Conservation (phyloP, 2,797 vertebrate species). For the Lutjanus campechanus region DNA sequence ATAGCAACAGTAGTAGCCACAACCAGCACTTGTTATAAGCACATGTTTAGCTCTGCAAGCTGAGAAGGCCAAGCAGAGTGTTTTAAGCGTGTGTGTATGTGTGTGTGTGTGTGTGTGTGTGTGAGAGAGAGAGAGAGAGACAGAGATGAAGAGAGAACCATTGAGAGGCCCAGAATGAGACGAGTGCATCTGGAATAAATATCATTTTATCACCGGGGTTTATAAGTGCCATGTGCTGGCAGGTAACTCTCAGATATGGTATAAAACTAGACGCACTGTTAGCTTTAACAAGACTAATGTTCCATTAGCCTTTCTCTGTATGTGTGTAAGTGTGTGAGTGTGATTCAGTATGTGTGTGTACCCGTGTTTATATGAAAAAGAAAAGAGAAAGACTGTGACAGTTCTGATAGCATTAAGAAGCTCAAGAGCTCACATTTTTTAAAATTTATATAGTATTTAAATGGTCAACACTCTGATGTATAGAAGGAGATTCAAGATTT, state of each 20-base stretch:
- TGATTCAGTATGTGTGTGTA: background rate
- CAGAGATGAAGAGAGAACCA: slow-evolving; percentile 48
- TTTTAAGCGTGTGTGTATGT: slow-evolving; percentile 39
- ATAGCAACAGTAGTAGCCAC: slow-evolving; percentile 61
- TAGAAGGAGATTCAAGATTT: too few relatives aligned
- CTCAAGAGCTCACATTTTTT: too few relatives aligned
- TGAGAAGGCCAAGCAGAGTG: slow-evolving; percentile 35
- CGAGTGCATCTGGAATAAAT: slow-evolving; percentile 80
- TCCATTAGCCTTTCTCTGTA: slow-evolving; percentile 65
- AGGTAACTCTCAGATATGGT: slow-evolving; percentile 76
- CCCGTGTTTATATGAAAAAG: too few relatives aligned
- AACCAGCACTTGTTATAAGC: slow-evolving; percentile 68
- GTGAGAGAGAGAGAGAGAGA: too few relatives aligned
- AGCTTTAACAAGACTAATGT: slow-evolving; percentile 75
- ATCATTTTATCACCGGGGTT: slow-evolving; percentile 76
- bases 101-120: slow-evolving; percentile 28
- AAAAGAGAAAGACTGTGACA: too few relatives aligned
- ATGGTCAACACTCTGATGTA: too few relatives aligned
- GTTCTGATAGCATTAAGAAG: too few relatives aligned
- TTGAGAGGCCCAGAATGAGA: slow-evolving; percentile 61
- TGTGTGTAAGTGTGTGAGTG: slow-evolving; percentile 25
- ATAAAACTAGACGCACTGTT: slow-evolving; percentile 75
- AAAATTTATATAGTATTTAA: too few relatives aligned
- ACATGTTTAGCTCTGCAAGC: slow-evolving; percentile 60
- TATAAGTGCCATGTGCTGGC: slow-evolving; percentile 72